These are phyloP conservation scores for Poeciliopsis presidionis DNA, from an alignment of 2,797 vertebrate genomes.

Conservation along the genomic window DNA sequence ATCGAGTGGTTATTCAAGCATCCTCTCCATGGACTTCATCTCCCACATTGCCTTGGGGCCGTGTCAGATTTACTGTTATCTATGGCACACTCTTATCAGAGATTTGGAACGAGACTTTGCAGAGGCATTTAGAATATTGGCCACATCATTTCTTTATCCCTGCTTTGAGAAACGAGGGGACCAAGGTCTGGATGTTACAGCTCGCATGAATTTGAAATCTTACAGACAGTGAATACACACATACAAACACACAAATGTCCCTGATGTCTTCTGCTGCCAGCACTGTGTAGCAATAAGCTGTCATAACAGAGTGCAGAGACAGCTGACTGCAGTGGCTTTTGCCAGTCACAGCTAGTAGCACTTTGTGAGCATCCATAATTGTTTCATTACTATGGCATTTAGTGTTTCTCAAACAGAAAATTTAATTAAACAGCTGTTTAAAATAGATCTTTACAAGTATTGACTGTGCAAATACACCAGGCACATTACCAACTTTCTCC, in stretches of 20 bases:
- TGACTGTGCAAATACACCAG: not conserved
- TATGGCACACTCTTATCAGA: conserved; percentile 71
- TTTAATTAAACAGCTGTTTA: not conserved
- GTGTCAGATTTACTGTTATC: conserved; percentile 78
- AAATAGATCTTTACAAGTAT: not conserved
- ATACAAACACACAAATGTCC: conserved; percentile 17
- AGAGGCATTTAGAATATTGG: conserved; percentile 75
- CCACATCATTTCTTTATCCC: conserved; percentile 53
- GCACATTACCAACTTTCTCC: not conserved
- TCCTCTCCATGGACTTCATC: conserved; percentile 66
- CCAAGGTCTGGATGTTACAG: conserved; percentile 59
- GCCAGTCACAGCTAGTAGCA: conserved; percentile 38
- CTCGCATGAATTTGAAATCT: conserved; percentile 42
- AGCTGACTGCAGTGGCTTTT: conserved; percentile 57
- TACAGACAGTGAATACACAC: conserved; percentile 8
- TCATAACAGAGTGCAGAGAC: conserved; percentile 27
- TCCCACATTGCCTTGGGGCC: conserved; percentile 72
- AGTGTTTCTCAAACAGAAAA: not conserved
- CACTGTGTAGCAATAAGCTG: conserved; percentile 38
- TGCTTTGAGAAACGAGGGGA: conserved; percentile 57
- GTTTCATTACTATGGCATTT: not conserved
- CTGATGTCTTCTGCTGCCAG: conserved; percentile 55
- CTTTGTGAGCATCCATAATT: not conserved
- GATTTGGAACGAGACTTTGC: conserved; percentile 74
- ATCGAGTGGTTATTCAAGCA: conserved; percentile 63